Conservation (phyloP, 2,888 invertebrate genomes). For the Coleophora flavipennella region DNA sequence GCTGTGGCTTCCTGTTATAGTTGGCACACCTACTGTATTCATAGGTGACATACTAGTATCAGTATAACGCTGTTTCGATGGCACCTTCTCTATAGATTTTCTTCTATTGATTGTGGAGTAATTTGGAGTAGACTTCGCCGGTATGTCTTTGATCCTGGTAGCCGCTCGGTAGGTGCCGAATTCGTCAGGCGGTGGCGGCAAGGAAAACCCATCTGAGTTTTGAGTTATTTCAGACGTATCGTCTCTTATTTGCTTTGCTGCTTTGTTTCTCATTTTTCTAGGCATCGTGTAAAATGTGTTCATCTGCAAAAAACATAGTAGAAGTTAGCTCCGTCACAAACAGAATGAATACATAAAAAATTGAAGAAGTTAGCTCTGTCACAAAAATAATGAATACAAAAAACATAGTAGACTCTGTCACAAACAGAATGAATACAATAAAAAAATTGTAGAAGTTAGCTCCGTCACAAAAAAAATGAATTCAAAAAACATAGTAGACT, state of each 20-base stretch:
- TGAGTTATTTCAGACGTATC: conserved; percentile 57
- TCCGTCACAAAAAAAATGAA: no score
- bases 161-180: conserved; percentile 56
- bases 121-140: conserved; percentile 41
- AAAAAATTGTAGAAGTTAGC: no score
- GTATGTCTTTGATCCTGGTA: conserved; percentile 50
- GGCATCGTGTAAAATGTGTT: conserved; percentile 67
- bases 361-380: no score
- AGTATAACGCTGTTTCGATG: conserved; percentile 34
- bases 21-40: conserved; percentile 57
- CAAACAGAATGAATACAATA: no score
- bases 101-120: conserved; percentile 49
- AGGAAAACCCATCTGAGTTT: conserved; percentile 57
- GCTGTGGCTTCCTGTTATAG: conserved; percentile 38
- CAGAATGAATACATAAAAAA: no score
- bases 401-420: no score
- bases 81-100: conserved; percentile 35
- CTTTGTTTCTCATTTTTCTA: conserved; percentile 51
- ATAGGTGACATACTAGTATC: conserved; percentile 42
- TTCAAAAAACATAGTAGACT: no score
- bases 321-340: background rate
- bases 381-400: no score
- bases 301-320: conserved; percentile 37
- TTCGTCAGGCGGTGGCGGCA: conserved; percentile 64
- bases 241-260: conserved; percentile 51